These are phyloP conservation scores for Tylochromis polylepis DNA, from an alignment of 2,113 vertebrate species.

Conservation along the genomic window DNA sequence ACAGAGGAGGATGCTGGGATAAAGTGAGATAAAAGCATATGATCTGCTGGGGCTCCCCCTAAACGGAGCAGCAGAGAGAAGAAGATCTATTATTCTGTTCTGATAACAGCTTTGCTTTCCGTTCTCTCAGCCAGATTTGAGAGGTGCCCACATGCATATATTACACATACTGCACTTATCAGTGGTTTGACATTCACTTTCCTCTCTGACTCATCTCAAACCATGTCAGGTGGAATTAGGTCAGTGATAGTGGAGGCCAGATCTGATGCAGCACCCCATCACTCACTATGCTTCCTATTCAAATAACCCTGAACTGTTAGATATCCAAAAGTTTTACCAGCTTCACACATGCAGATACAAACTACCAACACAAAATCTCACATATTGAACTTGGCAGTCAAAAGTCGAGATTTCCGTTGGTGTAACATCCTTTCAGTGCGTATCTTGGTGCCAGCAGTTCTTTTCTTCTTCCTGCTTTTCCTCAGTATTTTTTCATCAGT, in stretches of 20 bases:
- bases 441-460: background rate
- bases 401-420: background rate
- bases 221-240: background rate
- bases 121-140: background rate
- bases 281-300: background rate
- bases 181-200: background rate
- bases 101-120: background rate
- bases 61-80: no score
- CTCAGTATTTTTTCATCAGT: background rate
- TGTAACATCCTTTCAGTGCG: background rate
- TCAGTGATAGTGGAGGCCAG: background rate
- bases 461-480: background rate
- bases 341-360: background rate
- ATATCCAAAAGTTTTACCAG: background rate
- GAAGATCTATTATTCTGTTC: background rate
- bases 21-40: background rate
- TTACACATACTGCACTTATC: background rate
- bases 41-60: background rate
- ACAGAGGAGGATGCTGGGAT: background rate
- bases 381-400: background rate
- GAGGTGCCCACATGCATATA: background rate
- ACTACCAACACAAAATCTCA: background rate
- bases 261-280: background rate
- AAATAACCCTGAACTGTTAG: background rate
- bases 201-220: background rate